phyloP scores from a whole-genome alignment of 2,113 vertebrate species.

The Pipa parva region DNA sequence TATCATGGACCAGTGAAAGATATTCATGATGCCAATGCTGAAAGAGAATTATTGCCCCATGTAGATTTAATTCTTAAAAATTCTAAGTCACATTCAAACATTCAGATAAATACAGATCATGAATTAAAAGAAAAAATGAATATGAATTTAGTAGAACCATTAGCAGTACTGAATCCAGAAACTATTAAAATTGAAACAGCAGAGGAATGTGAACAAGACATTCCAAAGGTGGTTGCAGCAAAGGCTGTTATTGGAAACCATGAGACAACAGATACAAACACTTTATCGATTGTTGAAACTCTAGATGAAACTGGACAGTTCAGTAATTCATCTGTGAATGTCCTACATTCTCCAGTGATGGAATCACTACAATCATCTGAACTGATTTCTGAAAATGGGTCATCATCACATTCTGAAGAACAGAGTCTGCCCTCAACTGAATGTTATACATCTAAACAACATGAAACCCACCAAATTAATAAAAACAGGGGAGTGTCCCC shows the following conservation, averaged over 20 bases:
- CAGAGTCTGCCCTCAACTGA: not conserved
- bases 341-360: not conserved
- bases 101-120: not conserved
- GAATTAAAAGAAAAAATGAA: not conserved
- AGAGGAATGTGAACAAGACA: not conserved
- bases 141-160: not conserved
- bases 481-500: not conserved
- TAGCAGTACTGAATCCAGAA: too few relatives aligned
- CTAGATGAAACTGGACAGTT: not conserved
- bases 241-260: too few relatives aligned
- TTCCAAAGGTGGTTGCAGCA: too few relatives aligned
- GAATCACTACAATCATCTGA: not conserved
- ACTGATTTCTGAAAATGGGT: not conserved
- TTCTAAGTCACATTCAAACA: not conserved
- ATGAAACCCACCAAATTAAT: not conserved
- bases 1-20: not conserved
- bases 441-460: not conserved
- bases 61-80: not conserved
- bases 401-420: not conserved
- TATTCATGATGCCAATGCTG: not conserved
- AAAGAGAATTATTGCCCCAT: too few relatives aligned
- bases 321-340: not conserved
- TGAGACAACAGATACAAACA: too few relatives aligned
- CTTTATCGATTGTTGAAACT: too few relatives aligned
- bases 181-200: not conserved